Percentiles rank a stretch among this genome's conserved stretches.
Evolutionary conservation across 2,113 vertebrate genomes (phyloP).

Genomic region (Dolichotis patagonum): DNA sequence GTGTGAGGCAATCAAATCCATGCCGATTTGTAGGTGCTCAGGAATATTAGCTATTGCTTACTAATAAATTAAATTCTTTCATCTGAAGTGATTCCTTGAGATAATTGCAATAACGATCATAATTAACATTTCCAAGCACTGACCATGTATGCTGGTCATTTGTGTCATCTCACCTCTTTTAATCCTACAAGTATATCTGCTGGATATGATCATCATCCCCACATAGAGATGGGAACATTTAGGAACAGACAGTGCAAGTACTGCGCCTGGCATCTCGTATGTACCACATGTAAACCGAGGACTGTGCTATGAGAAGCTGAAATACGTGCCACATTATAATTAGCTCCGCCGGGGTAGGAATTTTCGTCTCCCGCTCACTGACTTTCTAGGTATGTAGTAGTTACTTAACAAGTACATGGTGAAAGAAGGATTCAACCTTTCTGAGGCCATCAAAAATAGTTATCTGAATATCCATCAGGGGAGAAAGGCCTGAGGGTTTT

Average conservation of each 20-base stretch:
- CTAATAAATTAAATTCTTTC: background rate
- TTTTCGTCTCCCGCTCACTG: background rate
- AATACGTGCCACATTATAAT: no score
- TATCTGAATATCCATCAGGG: background rate
- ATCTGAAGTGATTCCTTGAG: background rate
- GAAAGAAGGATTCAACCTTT: background rate
- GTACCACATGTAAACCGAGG: background rate
- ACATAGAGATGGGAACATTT: background rate
- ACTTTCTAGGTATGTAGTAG: background rate
- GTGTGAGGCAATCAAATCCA: background rate
- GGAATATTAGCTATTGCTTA: background rate
- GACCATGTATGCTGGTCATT: background rate
- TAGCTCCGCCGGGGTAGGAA: background rate
- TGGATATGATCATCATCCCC: background rate
- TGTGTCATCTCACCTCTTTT: background rate
- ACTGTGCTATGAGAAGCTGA: background rate
- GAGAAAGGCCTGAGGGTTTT: background rate
- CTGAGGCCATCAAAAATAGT: background rate
- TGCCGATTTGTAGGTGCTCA: background rate
- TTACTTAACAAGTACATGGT: background rate
- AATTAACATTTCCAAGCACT: background rate
- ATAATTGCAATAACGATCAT: background rate
- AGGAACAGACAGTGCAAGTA: background rate
- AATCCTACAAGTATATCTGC: background rate
- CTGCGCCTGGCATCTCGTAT: accelerated